These are phyloP conservation scores for Stegodyphus mimosarum DNA, from an alignment of 1,140 invertebrate genomes.

Conservation along the genomic window DNA sequence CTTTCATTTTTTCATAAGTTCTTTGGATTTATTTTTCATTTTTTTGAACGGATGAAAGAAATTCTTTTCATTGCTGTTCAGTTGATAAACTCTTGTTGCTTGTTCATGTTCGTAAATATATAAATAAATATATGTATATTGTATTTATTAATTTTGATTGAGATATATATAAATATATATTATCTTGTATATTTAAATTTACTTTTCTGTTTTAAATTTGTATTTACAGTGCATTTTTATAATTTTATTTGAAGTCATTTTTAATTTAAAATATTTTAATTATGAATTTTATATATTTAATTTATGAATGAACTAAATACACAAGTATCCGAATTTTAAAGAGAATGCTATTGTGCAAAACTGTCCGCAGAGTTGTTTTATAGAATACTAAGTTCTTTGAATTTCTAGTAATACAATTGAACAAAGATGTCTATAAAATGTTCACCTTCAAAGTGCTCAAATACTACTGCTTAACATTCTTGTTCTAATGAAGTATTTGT, in stretches of 20 bases:
- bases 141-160: constrained; percentile 9
- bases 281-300: too few species aligned
- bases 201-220: constrained; percentile 1
- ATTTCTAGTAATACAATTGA: too few species aligned
- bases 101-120: not conserved
- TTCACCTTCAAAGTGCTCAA: too few species aligned
- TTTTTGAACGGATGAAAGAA: not conserved
- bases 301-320: too few species aligned
- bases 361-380: too few species aligned
- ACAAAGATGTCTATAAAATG: too few species aligned
- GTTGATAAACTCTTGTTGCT: not conserved
- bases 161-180: not conserved
- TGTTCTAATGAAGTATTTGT: too few species aligned
- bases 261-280: not conserved
- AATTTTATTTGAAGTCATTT: not conserved
- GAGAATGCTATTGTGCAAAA: too few species aligned
- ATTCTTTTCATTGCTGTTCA: not conserved
- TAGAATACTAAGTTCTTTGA: too few species aligned
- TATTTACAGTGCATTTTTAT: not conserved
- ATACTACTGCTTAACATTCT: too few species aligned
- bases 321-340: too few species aligned
- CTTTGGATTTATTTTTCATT: not conserved
- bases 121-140: not conserved
- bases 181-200: constrained; percentile 20
- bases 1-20: not conserved